phyloP scores from a whole-genome alignment of 1,140 invertebrate species.

The Amyelois transitella region DNA sequence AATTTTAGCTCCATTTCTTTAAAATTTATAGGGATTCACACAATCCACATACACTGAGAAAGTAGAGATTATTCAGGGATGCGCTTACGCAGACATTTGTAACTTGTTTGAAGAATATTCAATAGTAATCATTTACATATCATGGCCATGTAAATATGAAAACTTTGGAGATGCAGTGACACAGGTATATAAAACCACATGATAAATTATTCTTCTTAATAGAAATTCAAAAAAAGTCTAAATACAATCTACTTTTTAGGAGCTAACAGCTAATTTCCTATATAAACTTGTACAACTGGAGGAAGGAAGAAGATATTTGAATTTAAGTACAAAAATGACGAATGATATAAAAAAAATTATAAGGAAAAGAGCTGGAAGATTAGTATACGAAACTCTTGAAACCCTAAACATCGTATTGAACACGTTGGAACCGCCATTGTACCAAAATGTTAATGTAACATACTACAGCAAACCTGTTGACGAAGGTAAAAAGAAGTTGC shows the following conservation, averaged over 20 bases:
- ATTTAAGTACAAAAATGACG: constrained; percentile 51
- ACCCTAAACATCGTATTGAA: constrained; percentile 36
- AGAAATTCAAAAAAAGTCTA: no score
- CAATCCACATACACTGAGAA: constrained; percentile 34
- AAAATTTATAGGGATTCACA: constrained; percentile 47
- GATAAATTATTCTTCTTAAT: no score
- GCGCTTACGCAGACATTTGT: constrained; percentile 49
- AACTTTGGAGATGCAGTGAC: constrained; percentile 32
- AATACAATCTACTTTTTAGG: constrained; percentile 29
- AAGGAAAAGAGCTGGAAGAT: constrained; percentile 30
- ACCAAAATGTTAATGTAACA: constrained; percentile 26
- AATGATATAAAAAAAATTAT: constrained; percentile 50
- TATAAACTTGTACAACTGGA: constrained; percentile 43
- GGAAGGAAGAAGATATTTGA: constrained; percentile 55
- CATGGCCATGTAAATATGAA: constrained; percentile 48
- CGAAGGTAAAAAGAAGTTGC: constrained; percentile 59
- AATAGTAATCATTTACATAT: constrained; percentile 42
- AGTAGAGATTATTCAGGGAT: constrained; percentile 47
- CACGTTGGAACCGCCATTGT: constrained; percentile 31
- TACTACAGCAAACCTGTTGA: constrained; percentile 35
- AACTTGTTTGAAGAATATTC: constrained; percentile 55
- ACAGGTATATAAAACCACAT: constrained; percentile 28
- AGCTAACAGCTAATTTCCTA: constrained; percentile 33
- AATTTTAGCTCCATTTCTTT: no score
- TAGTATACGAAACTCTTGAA: constrained; percentile 39